Evolutionary conservation across 2,797 vertebrate genomes (phyloP), one percentile per base, ranked within the genome.

Genomic region (Cyprinodon diabolis): DNA sequence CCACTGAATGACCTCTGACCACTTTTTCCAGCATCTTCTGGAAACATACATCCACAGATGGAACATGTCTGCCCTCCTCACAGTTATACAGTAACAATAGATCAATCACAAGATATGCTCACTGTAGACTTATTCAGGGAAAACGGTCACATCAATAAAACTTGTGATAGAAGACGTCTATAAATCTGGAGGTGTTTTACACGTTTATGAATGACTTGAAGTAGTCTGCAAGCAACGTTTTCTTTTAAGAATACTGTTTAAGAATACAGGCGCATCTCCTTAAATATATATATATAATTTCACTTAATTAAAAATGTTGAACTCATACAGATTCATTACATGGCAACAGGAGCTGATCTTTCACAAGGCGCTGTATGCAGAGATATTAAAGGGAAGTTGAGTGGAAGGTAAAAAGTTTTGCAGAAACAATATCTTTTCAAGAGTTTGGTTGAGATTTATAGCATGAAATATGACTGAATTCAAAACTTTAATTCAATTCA

Each of bases 1-100:
- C 69, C 70, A 91, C 81, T 67, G 77, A 83, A 78, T 85, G 89
- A 93, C 91, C 93, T 82, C 72, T 89, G 91, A 87, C 86, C 86
- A 69, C 76, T 75, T 87, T 87, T 91, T 89, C 90, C 85, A 87
- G 89, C 80, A 83, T 90, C 84, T 87, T 70, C 82, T 78, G 81
- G 79, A 85, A 80, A 76, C 47, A 54, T 77, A 78, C 70, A 69
- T 76, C 68, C 70, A 84, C 92, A 92, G 87, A 90, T 89, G 90
- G 91, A 91, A 84, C 85, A 85, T 84, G 84, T 91, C 86, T 55
- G 8, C 82, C 77, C 82, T 85, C 81, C 82, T 82, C 54, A 2
- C 71, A 77, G 52, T 68, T 78, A 49, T 75, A 86, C 85, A 84
- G 88, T 89, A 84, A 90, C 84, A 82, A 77, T 49, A 57, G 77